Conservation (phyloP, 2,888 invertebrate species). For the Hydriomena furcata region DNA sequence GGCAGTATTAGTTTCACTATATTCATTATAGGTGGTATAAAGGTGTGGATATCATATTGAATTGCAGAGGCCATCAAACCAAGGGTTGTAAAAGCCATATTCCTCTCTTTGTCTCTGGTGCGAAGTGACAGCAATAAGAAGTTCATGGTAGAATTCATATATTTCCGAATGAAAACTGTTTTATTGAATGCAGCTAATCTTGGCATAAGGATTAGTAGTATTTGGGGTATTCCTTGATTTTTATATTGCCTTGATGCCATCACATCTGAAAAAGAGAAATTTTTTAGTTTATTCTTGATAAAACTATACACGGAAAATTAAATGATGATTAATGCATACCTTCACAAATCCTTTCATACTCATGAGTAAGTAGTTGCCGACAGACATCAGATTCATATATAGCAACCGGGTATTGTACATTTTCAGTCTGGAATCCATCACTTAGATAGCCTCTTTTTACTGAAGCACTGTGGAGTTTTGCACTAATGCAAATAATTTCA, state of each 20-base stretch:
- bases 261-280: constrained; percentile 81
- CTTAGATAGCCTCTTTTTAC: constrained; percentile 79
- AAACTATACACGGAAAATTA: no score
- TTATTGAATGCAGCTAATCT: constrained; percentile 96
- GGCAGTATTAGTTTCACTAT: constrained; percentile 90
- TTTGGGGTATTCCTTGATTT: constrained; percentile 93
- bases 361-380: constrained; percentile 90
- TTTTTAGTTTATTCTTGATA: neutral
- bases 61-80: constrained; percentile 96
- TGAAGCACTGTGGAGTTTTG: constrained; percentile 83
- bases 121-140: constrained; percentile 90
- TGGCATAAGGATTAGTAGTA: constrained; percentile 93
- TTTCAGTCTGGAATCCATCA: constrained; percentile 78
- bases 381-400: constrained; percentile 95
- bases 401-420: constrained; percentile 80
- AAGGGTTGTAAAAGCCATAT: constrained; percentile 94
- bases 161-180: constrained; percentile 89
- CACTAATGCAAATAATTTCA: constrained; percentile 84
- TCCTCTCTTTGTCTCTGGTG: constrained; percentile 92
- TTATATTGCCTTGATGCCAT: constrained; percentile 90
- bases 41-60: constrained; percentile 90
- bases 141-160: constrained; percentile 89
- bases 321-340: constrained; percentile 63
- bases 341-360: constrained; percentile 91
- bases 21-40: constrained; percentile 94